These are phyloP conservation scores for Peromyscus californicus DNA, from an alignment of 2,113 vertebrate genomes.

Conservation along the genomic window DNA sequence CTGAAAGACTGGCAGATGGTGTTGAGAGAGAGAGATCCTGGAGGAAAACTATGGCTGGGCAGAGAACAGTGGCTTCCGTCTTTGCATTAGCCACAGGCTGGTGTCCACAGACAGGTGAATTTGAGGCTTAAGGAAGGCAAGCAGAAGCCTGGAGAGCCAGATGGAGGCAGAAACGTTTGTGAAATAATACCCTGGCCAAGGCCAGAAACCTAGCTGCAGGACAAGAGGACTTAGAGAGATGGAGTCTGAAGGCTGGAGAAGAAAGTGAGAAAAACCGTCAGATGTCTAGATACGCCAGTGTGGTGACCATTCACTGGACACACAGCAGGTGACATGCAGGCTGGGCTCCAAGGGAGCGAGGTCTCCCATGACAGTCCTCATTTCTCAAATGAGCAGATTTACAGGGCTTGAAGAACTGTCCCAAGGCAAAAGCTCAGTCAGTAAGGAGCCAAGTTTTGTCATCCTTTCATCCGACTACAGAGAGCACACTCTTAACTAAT, in stretches of 20 bases:
- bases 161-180: neutral
- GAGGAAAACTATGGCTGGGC: accelerated
- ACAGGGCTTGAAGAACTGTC: neutral
- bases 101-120: neutral
- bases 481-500: neutral
- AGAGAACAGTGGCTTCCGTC: neutral
- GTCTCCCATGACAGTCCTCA: neutral
- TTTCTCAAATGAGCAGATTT: neutral
- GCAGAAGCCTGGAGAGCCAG: neutral
- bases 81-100: neutral
- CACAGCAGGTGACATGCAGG: neutral
- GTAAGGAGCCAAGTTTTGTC: neutral
- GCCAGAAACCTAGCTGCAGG: neutral
- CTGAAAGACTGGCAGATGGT: too few relatives aligned
- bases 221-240: neutral
- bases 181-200: neutral
- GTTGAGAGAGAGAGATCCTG: neutral
- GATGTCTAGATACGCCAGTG: accelerated
- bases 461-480: neutral
- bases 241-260: neutral
- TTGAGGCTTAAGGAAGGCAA: neutral
- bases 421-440: neutral
- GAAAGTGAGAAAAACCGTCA: neutral
- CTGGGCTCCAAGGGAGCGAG: accelerated
- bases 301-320: neutral